A percentile compares a stretch with the other conserved stretches of the same genome.
These are phyloP conservation scores for Camponotus vicinus DNA, from an alignment of 1,140 invertebrate genomes.

Conservation along the genomic window DNA sequence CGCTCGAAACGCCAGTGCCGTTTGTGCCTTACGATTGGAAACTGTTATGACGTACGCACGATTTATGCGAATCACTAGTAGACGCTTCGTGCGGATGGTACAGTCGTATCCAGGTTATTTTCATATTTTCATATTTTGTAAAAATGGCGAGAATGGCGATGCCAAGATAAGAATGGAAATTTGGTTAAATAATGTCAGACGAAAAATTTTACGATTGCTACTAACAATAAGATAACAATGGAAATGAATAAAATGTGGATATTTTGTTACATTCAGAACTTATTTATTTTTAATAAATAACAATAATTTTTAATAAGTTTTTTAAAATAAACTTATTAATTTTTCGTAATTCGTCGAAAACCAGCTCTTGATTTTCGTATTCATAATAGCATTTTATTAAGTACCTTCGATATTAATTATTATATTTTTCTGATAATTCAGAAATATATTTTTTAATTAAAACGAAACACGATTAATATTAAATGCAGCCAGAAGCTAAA, in stretches of 20 bases:
- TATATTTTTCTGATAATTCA: not conserved
- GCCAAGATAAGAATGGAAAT: slow-evolving; percentile 1
- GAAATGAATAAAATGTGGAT: not conserved
- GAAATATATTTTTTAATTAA: not conserved
- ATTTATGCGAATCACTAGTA: slow-evolving; percentile 56
- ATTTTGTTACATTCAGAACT: not conserved
- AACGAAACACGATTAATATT: not conserved
- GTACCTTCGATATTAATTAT: not conserved
- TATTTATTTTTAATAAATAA: not conserved
- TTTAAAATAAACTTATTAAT: too few species aligned
- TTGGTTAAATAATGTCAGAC: not conserved
- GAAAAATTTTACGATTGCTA: not conserved
- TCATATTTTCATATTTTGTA: not conserved
- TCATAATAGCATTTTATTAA: not conserved
- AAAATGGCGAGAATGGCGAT: not conserved
- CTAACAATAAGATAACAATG: not conserved
- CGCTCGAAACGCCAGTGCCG: slow-evolving; percentile 39
- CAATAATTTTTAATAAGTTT: too few species aligned
- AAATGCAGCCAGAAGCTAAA: not conserved
- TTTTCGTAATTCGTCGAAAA: not conserved
- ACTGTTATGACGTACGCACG: slow-evolving; percentile 43
- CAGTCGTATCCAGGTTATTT: slow-evolving; percentile 2
- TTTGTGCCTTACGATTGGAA: slow-evolving; percentile 59
- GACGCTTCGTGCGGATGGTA: slow-evolving; percentile 15
- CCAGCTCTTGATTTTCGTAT: not conserved